phyloP scores from a whole-genome alignment of 2,888 invertebrate genomes.

The Biston stratarius region DNA sequence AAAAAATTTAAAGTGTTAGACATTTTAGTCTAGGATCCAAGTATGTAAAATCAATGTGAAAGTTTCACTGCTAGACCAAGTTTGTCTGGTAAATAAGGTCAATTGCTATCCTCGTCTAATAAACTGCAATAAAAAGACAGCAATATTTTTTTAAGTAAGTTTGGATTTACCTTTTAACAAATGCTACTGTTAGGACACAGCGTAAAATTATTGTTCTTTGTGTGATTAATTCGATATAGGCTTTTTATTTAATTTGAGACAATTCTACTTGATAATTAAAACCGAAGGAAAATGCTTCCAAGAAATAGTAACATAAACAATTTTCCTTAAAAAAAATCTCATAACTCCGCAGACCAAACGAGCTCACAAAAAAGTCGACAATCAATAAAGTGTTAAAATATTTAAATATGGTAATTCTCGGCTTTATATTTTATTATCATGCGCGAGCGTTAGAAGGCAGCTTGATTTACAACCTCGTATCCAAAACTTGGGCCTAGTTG shows the following conservation, averaged over 20 bases:
- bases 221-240: too few species aligned
- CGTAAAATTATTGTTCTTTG: too few species aligned
- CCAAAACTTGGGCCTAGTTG: slow-evolving; percentile 49
- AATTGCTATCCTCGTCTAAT: not conserved
- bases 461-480: slow-evolving; percentile 53
- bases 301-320: not conserved
- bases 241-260: not conserved
- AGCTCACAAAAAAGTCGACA: slow-evolving; percentile 56
- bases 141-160: too few species aligned
- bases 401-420: slow-evolving; percentile 61
- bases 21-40: too few species aligned
- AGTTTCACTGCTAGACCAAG: too few species aligned
- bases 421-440: slow-evolving; percentile 58
- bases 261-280: not conserved
- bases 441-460: slow-evolving; percentile 44
- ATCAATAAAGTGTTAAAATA: slow-evolving; percentile 65
- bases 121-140: too few species aligned
- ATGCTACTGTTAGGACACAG: too few species aligned
- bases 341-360: slow-evolving; percentile 15
- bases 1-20: too few species aligned
- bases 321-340: not conserved
- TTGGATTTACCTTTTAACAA: too few species aligned
- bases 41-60: too few species aligned
- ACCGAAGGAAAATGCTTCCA: not conserved
- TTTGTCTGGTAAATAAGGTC: too few species aligned